Evolutionary conservation across 2,113 vertebrate genomes (phyloP).

Genomic region (Petrocephalus microphthalmus): DNA sequence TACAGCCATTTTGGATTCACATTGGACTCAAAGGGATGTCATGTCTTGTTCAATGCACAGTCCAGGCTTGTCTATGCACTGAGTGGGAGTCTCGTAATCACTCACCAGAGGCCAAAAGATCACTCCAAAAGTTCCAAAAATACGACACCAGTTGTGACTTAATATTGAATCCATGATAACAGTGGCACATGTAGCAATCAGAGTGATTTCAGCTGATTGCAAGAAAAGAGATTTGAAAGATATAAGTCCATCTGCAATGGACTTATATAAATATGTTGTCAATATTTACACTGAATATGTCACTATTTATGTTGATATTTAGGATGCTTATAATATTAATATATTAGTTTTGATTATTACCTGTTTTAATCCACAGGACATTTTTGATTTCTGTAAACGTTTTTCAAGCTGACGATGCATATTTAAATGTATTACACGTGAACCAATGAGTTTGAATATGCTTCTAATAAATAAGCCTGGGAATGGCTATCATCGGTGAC

Average conservation of each 20-base stretch:
- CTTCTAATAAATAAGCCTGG: not conserved
- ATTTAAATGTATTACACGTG: not conserved
- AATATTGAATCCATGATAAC: not conserved
- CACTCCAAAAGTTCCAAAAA: not conserved
- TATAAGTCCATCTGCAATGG: no score
- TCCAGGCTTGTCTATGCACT: not conserved
- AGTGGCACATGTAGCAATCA: not conserved
- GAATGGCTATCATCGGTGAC: not conserved
- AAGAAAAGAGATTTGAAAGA: not conserved
- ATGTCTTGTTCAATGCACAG: not conserved
- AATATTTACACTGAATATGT: not conserved
- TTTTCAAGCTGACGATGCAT: not conserved
- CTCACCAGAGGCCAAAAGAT: not conserved
- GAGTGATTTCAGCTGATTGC: not conserved
- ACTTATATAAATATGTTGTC: no score
- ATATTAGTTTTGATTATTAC: not conserved
- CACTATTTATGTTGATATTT: not conserved
- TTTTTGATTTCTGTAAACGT: not conserved
- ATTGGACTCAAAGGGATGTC: not conserved
- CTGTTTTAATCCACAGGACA: not conserved
- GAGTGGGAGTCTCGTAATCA: not conserved
- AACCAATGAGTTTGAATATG: not conserved
- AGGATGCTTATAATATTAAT: not conserved
- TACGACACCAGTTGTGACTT: not conserved
- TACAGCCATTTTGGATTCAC: not conserved